phyloP scores from a whole-genome alignment of 2,113 vertebrate species.

The Merops nubicus region DNA sequence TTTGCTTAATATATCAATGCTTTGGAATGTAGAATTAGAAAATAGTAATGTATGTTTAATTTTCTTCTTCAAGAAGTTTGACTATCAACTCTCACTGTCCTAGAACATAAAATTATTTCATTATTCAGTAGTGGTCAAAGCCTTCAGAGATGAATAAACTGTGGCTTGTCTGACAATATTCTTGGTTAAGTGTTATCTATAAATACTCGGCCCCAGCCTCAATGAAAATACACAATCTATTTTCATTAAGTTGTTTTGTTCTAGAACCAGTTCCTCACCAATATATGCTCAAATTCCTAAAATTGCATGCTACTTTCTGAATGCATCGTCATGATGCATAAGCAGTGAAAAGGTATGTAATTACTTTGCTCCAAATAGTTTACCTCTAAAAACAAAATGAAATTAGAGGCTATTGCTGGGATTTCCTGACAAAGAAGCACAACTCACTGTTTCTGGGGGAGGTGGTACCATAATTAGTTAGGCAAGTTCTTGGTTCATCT shows the following conservation, averaged over 20 bases:
- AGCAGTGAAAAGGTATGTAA: neutral
- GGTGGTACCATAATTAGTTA: neutral
- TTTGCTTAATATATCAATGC: neutral
- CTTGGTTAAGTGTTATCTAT: neutral
- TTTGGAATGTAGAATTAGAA: neutral
- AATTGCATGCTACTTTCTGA: conserved; percentile 5
- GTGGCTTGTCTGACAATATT: neutral
- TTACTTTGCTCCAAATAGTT: neutral
- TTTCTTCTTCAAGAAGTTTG: neutral
- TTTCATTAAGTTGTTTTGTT: neutral
- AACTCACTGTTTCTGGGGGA: neutral
- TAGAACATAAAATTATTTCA: neutral
- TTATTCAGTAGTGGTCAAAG: neutral
- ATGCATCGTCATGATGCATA: neutral
- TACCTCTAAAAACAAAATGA: neutral
- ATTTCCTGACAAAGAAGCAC: neutral
- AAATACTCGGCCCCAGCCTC: neutral
- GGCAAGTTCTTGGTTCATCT: neutral
- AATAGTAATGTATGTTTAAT: neutral
- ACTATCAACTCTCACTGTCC: neutral
- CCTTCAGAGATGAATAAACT: conserved; percentile 19
- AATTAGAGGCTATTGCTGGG: neutral
- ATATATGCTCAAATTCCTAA: neutral
- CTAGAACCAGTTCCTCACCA: neutral
- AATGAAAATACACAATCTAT: neutral